phyloP scores from a whole-genome alignment of 2,888 invertebrate species.

The Ctena decussata region DNA sequence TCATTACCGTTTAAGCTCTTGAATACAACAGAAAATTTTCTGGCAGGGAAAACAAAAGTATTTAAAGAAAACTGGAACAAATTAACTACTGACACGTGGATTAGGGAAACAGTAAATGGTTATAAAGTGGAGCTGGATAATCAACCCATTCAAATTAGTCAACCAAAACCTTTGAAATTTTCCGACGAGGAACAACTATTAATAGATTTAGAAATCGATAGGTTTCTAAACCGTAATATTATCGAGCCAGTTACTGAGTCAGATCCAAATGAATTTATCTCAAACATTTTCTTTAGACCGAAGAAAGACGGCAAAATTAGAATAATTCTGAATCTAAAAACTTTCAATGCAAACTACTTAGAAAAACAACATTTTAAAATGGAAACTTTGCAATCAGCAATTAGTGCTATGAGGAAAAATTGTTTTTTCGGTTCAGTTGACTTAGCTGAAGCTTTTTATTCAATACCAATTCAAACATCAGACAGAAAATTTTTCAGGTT shows the following conservation, averaged over 20 bases:
- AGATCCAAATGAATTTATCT: slow-evolving; percentile 27
- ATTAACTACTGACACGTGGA: slow-evolving; percentile 20
- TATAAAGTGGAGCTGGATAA: slow-evolving; percentile 15
- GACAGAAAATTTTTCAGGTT: slow-evolving; percentile 58
- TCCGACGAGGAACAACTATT: neutral
- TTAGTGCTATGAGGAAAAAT: slow-evolving; percentile 24
- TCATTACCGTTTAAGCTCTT: neutral
- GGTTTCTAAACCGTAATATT: slow-evolving; percentile 17
- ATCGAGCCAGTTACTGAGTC: slow-evolving; percentile 1
- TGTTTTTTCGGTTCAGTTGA: slow-evolving; percentile 44
- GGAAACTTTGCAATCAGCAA: slow-evolving; percentile 48
- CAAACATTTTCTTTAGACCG: slow-evolving; percentile 42
- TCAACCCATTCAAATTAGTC: neutral
- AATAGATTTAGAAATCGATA: slow-evolving; percentile 4
- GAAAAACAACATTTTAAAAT: slow-evolving; percentile 51
- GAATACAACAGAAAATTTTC: neutral
- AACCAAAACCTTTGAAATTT: slow-evolving; percentile 16
- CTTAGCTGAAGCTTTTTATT: slow-evolving; percentile 49
- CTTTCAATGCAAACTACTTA: slow-evolving; percentile 35
- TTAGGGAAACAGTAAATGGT: slow-evolving; percentile 11
- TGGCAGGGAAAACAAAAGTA: slow-evolving; percentile 29
- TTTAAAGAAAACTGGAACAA: slow-evolving; percentile 17
- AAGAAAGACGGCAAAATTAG: slow-evolving; percentile 25
- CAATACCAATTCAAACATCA: slow-evolving; percentile 18
- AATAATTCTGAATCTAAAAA: slow-evolving; percentile 43